Evolutionary conservation across 2,113 vertebrate genomes (phyloP).

Genomic region (Spilogale gracilis): DNA sequence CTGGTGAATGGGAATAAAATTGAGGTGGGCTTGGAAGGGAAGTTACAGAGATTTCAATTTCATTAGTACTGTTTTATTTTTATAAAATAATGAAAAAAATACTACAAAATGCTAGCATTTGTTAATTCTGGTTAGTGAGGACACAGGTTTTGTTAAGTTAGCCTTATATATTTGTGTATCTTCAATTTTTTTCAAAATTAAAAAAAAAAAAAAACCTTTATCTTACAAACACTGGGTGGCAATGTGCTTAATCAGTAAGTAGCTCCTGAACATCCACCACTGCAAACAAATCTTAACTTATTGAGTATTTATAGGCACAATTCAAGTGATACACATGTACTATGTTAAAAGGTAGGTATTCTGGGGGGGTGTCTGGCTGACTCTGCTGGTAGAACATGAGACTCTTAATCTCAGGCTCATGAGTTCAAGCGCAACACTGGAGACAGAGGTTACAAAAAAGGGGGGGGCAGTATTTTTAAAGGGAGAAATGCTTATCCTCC

Average conservation of each 20-base stretch:
- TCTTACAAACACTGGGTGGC: neutral
- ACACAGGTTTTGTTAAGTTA: slow-evolving; percentile 22
- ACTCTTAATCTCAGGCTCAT: neutral
- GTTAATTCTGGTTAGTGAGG: neutral
- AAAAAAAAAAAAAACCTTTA: neutral
- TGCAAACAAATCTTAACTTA: neutral
- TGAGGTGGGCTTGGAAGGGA: neutral
- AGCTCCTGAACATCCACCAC: neutral
- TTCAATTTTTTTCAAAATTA: neutral
- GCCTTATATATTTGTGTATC: slow-evolving; percentile 1
- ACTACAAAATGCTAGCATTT: neutral
- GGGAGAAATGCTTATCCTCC: neutral
- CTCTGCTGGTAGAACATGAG: neutral
- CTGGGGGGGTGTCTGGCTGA: neutral
- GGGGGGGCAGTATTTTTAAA: neutral
- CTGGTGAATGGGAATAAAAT: neutral
- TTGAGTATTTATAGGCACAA: neutral
- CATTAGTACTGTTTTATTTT: slow-evolving; percentile 44
- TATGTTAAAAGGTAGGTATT: neutral
- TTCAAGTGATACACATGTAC: neutral
- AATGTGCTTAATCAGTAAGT: neutral
- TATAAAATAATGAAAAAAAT: slow-evolving; percentile 10
- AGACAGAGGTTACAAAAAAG: neutral
- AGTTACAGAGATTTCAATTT: slow-evolving; percentile 13
- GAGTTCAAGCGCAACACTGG: neutral